Base-by-base conservation (phyloP, 2,888 invertebrate genomes). In the Aphrophora alni region DNA sequence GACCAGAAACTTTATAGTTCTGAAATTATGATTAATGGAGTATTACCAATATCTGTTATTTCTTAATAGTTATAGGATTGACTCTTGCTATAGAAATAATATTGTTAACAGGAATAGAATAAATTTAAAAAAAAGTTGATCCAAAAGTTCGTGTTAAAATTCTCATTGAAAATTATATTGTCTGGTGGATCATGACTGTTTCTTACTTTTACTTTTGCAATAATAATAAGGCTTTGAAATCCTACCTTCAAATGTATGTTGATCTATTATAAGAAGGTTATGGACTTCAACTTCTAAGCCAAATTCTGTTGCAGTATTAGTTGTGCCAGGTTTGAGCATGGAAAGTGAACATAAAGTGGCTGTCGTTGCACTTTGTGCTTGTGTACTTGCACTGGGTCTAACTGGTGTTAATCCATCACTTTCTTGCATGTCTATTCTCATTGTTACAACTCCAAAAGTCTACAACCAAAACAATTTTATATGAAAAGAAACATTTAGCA, bases 361-460 rank as follows among this genome's bases (percentile, higher is more conserved):
- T 83, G 89, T 92, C 69, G 89, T 92, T 70, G 88, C 91, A 86
- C 91, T 93, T 87, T 90, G 93, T 83, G 95, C 93, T 86, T 93
- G 93, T 0, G 95, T 95, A 80, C 95, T 95, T 25, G 96, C 96
- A 86, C 95, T 94, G 0, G 92, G 93, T 79, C 94, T 89, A 25
- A 83, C 81, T 14, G 84, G 82, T 38, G 82, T 84, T 27, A 89
- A 88, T 0, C 94, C 94, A n/a, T 91, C 91, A 82, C 93, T 92
- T 85, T 96, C 97, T 87, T 95, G 93, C 76, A 95, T 92, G 89
- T 98, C 98, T 85, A 96, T 93, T 38, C 99, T 92, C 90, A 95
- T 93, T 0, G 97, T 96, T 33, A 98, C 92, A 8, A 99, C 95
- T 72, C 97, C 98, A 89, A 99, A 98, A 0, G 98, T 97, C 92